A percentile compares a stretch with the other conserved stretches of the same genome.
Conservation (phyloP, 2,888 invertebrate genomes). For the Brachyptera putata region DNA sequence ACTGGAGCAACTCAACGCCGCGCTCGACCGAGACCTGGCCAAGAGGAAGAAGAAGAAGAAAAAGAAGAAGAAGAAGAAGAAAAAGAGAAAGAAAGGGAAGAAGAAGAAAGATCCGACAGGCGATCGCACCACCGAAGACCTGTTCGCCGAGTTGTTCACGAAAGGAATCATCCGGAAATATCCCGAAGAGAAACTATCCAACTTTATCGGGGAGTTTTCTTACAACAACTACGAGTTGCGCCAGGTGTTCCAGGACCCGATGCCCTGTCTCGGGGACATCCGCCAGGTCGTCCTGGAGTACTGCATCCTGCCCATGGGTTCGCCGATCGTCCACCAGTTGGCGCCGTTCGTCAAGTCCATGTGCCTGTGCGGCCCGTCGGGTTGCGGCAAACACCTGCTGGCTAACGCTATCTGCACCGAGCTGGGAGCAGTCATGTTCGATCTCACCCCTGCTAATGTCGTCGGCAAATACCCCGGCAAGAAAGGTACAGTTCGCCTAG, state of each 20-base stretch:
- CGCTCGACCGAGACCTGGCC: constrained; percentile 47
- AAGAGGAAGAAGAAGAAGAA: constrained; percentile 39
- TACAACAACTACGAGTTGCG: constrained; percentile 55
- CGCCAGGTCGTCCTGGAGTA: constrained; percentile 55
- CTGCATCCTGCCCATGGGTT: constrained; percentile 56
- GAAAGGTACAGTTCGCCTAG: too few relatives aligned
- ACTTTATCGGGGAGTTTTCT: constrained; percentile 66
- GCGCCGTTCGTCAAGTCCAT: constrained; percentile 52
- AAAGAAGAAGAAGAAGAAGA: constrained; percentile 37
- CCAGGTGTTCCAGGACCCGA: constrained; percentile 44
- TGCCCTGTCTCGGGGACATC: constrained; percentile 57
- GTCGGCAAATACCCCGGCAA: constrained; percentile 58
- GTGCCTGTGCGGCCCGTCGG: constrained; percentile 64
- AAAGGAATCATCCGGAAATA: constrained; percentile 64
- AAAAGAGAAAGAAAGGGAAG: constrained; percentile 46
- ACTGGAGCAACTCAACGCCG: constrained; percentile 51
- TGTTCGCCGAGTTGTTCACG: constrained; percentile 68
- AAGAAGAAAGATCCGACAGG: constrained; percentile 61
- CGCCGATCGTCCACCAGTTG: constrained; percentile 39
- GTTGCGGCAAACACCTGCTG: constrained; percentile 66
- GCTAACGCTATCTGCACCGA: constrained; percentile 71
- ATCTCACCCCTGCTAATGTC: constrained; percentile 65
- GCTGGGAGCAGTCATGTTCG: constrained; percentile 69
- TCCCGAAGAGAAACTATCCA: constrained; percentile 52
- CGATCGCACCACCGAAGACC: constrained; percentile 56